phyloP scores from a whole-genome alignment of 2,113 vertebrate species.

The Nesoenas mayeri region DNA sequence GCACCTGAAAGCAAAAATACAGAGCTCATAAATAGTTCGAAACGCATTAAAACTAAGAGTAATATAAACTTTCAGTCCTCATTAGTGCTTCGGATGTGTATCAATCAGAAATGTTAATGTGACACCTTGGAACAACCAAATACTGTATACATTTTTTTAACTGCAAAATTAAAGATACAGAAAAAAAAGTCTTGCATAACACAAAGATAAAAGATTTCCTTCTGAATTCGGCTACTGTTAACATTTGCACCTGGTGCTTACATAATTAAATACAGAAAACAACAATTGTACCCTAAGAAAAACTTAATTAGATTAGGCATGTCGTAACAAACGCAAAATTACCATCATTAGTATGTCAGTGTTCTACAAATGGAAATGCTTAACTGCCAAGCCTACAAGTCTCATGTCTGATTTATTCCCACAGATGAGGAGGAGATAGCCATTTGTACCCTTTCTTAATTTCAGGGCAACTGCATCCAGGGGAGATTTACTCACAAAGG shows the following conservation, averaged over 20 bases:
- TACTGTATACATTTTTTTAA: background rate
- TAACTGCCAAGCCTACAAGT: constrained; percentile 30
- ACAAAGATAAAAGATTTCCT: constrained; percentile 40
- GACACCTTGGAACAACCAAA: background rate
- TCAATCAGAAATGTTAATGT: background rate
- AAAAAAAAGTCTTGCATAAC: background rate
- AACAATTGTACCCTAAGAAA: constrained; percentile 42
- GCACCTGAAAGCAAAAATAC: constrained; percentile 60
- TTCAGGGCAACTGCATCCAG: background rate
- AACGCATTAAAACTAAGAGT: background rate
- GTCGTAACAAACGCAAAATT: constrained; percentile 54
- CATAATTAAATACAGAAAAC: constrained; percentile 46
- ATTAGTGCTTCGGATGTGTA: background rate
- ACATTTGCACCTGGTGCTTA: constrained; percentile 57
- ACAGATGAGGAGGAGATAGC: constrained; percentile 3
- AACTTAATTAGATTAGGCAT: constrained; percentile 53
- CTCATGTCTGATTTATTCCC: constrained; percentile 29
- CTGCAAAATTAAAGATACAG: constrained; percentile 10
- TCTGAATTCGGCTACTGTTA: constrained; percentile 44
- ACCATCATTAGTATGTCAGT: constrained; percentile 43
- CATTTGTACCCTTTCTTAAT: background rate
- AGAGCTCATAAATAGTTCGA: constrained; percentile 1
- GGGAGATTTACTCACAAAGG: background rate
- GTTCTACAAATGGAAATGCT: constrained; percentile 31
- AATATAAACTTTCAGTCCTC: constrained; percentile 21